phyloP scores from a whole-genome alignment of 2,113 vertebrate genomes.

The Acanthochromis polyacanthus region DNA sequence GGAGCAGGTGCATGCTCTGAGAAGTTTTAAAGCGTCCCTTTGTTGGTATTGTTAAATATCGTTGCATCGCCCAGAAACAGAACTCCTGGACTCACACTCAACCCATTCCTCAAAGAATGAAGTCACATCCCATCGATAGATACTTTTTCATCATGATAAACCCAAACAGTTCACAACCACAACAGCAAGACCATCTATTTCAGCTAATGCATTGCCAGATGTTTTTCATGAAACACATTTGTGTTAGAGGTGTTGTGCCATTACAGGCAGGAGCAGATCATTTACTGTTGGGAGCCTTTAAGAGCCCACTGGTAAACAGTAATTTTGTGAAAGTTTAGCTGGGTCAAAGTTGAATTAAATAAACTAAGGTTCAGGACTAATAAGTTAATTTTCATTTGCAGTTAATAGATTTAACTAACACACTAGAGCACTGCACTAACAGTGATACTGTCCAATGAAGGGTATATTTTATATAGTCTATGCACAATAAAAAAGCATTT shows the following conservation, averaged over 20 bases:
- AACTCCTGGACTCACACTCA: conserved; percentile 16
- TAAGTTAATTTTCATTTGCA: conserved; percentile 25
- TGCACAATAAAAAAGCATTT: conserved; percentile 2
- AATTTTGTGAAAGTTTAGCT: conserved; percentile 40
- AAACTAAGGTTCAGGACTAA: conserved; percentile 10
- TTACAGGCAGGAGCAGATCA: conserved; percentile 5
- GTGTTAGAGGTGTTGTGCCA: not conserved
- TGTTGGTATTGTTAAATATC: conserved; percentile 12
- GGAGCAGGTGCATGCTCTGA: conserved; percentile 8
- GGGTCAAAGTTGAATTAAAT: conserved; percentile 27
- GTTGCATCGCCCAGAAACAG: conserved; percentile 16
- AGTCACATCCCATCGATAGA: not conserved
- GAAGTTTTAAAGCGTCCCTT: conserved; percentile 13
- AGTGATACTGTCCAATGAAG: not conserved
- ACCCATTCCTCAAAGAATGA: conserved; percentile 9
- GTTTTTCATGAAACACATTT: not conserved
- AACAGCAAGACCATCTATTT: not conserved
- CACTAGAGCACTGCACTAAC: conserved; percentile 8
- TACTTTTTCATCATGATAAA: not conserved
- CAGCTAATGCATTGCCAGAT: not conserved
- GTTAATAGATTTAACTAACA: not conserved
- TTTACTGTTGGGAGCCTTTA: conserved; percentile 15
- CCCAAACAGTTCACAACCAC: not conserved
- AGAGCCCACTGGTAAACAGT: conserved; percentile 25
- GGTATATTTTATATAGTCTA: not conserved